These are phyloP conservation scores for Riptortus pedestris DNA, from an alignment of 1,140 invertebrate genomes.

Conservation along the genomic window DNA sequence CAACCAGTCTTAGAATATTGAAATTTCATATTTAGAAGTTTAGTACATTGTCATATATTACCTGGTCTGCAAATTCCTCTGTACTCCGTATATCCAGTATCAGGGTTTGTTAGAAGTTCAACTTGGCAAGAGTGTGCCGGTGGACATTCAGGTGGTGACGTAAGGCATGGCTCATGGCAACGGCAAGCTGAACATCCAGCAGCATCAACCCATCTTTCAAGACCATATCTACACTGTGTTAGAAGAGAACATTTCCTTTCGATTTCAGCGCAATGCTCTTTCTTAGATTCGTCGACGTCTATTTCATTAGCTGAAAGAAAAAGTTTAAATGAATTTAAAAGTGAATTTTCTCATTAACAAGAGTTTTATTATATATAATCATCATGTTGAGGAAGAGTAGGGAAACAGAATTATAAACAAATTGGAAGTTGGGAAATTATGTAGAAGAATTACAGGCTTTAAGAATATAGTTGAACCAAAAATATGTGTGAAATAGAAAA, in stretches of 20 bases:
- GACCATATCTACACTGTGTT: conserved; percentile 60
- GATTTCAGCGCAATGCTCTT: conserved; percentile 44
- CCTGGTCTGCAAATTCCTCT: conserved; percentile 52
- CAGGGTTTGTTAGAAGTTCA: conserved; percentile 41
- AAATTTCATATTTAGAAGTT: too few relatives aligned
- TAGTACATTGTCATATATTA: conserved; percentile 34
- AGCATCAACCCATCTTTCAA: conserved; percentile 54
- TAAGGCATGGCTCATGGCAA: conserved; percentile 64
- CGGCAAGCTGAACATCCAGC: conserved; percentile 59
- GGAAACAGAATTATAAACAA: too few relatives aligned
- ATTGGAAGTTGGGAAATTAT: too few relatives aligned
- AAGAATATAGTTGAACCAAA: too few relatives aligned
- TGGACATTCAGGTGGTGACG: conserved; percentile 44
- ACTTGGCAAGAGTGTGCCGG: conserved; percentile 55
- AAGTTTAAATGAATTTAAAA: neutral
- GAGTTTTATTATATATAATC: too few relatives aligned
- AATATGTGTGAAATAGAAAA: too few relatives aligned
- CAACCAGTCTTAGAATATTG: too few relatives aligned
- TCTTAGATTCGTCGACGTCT: conserved; percentile 34
- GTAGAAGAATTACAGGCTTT: too few relatives aligned
- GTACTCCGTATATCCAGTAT: conserved; percentile 38
- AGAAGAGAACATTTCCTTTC: conserved; percentile 46
- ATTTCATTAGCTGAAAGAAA: conserved; percentile 34
- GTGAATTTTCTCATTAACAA: too few relatives aligned
- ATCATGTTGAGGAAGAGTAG: too few relatives aligned